Percentiles rank a stretch among this genome's conserved stretches.
These are phyloP conservation scores for Petrocephalus sullivani DNA, from an alignment of 2,797 vertebrate genomes.

Conservation along the genomic window DNA sequence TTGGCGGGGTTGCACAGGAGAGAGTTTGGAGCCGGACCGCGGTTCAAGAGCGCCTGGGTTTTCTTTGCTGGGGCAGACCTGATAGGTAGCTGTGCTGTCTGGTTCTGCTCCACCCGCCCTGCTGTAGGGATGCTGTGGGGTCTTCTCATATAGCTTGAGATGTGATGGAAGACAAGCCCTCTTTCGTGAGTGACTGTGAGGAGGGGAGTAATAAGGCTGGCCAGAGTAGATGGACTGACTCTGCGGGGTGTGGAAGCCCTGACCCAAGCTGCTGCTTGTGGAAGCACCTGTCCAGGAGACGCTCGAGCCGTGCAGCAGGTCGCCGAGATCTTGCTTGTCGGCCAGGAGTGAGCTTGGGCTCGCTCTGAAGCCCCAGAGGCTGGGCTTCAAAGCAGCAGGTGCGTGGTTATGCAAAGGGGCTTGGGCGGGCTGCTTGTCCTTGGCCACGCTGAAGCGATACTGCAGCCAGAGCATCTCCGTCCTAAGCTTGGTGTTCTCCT, in stretches of 20 bases:
- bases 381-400: slow-evolving; percentile 29
- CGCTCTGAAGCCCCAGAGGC: background rate
- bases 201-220: background rate
- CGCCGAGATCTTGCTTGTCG: background rate
- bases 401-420: slow-evolving; percentile 13
- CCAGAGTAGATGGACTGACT: background rate
- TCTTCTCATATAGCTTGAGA: background rate
- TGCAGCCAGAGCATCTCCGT: slow-evolving; percentile 51
- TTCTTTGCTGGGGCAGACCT: slow-evolving; percentile 46
- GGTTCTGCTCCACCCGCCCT: background rate
- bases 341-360: background rate
- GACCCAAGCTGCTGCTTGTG: too few relatives aligned
- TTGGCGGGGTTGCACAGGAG: background rate
- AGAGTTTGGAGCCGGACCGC: background rate
- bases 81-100: slow-evolving; percentile 32
- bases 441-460: slow-evolving; percentile 32
- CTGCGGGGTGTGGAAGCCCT: background rate
- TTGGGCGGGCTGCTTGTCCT: background rate
- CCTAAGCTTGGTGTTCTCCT: slow-evolving; percentile 58
- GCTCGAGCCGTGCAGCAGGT: slow-evolving; percentile 3
- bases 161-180: background rate
- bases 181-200: slow-evolving; percentile 16
- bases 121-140: background rate
- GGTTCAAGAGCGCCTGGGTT: background rate
- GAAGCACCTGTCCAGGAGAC: background rate